Evolutionary conservation across 2,797 vertebrate species (phyloP).

Genomic region (Muscicapa striata): DNA sequence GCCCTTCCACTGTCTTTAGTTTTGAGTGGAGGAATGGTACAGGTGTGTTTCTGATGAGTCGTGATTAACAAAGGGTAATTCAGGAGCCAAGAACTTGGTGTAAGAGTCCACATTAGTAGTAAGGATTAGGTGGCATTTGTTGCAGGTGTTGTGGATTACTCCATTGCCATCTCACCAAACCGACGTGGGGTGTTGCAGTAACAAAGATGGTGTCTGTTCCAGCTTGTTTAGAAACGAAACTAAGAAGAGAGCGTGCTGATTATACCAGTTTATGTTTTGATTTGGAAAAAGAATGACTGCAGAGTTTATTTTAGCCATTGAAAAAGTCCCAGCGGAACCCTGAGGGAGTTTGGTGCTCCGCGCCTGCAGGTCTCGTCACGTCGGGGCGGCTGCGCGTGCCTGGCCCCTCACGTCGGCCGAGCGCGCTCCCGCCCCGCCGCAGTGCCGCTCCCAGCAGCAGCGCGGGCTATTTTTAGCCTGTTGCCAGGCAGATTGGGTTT

Average conservation of each 20-base stretch:
- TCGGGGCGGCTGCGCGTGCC: background rate
- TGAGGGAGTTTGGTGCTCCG: fast-evolving
- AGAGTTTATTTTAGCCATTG: background rate
- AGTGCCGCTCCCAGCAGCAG: background rate
- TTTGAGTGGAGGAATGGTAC: background rate
- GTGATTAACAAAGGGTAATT: background rate
- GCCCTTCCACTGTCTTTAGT: background rate
- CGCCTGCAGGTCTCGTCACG: fast-evolving
- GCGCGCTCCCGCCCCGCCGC: background rate
- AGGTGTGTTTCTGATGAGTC: background rate
- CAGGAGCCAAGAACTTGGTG: background rate
- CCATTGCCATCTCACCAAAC: background rate
- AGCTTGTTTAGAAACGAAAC: background rate
- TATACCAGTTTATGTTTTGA: background rate
- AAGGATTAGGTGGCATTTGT: background rate
- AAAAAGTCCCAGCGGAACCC: fast-evolving
- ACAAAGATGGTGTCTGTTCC: background rate
- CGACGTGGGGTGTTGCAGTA: background rate
- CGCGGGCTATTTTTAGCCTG: conserved; percentile 67
- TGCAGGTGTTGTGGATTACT: background rate
- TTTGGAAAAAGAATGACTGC: background rate
- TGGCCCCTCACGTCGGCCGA: background rate
- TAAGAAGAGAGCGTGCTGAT: fast-evolving
- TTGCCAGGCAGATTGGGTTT: conserved; percentile 71
- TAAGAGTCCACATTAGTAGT: background rate